Evolutionary conservation across 2,113 vertebrate genomes (phyloP).

Genomic region (Myotis davidii): DNA sequence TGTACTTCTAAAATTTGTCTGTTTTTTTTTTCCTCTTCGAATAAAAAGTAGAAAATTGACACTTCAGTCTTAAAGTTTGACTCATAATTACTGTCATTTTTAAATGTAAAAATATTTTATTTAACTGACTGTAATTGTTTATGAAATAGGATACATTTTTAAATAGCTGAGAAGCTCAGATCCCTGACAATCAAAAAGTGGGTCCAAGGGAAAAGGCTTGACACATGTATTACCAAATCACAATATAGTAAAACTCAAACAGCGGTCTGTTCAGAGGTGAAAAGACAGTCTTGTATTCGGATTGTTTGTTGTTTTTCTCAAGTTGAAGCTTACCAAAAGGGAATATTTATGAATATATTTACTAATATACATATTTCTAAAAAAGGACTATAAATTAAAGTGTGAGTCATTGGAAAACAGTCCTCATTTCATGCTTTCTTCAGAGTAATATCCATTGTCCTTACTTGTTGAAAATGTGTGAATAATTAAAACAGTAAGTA

Average conservation of each 20-base stretch:
- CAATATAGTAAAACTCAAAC: background rate
- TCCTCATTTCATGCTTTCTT: background rate
- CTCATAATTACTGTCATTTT: background rate
- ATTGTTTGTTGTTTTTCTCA: background rate
- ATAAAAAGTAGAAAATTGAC: background rate
- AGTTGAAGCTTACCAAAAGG: background rate
- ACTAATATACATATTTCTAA: background rate
- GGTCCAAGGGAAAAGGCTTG: background rate
- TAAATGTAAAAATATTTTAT: background rate
- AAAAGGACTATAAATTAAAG: background rate
- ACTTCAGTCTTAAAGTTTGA: background rate
- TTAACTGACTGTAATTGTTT: conserved; percentile 14
- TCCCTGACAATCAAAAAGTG: background rate
- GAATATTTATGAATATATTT: background rate
- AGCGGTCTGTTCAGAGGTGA: background rate
- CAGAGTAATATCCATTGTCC: background rate
- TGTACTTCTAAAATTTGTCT: background rate
- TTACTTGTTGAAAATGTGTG: background rate
- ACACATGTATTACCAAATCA: background rate
- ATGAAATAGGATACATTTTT: conserved; percentile 42
- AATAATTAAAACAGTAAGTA: background rate
- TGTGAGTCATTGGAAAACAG: background rate
- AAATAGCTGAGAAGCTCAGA: background rate
- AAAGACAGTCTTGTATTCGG: background rate
- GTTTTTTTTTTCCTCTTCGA: background rate